Conservation (phyloP, 2,888 invertebrate genomes). For the Apamea sordens region DNA sequence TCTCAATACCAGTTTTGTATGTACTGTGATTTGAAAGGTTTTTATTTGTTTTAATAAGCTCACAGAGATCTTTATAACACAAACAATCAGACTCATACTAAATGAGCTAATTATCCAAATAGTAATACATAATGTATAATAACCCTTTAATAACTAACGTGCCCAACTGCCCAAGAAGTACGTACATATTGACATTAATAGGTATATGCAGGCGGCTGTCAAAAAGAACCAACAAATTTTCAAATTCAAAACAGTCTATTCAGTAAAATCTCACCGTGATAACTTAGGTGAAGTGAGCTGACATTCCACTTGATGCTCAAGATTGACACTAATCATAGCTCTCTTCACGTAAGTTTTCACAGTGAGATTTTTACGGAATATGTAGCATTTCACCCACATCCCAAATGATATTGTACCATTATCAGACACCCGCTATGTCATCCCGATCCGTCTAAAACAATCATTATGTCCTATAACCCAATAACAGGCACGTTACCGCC, state of each 20-base stretch:
- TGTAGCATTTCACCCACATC: background rate
- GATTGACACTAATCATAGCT: background rate
- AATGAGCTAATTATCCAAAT: background rate
- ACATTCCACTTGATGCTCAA: background rate
- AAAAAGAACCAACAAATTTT: background rate
- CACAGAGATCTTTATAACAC: background rate
- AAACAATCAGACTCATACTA: background rate
- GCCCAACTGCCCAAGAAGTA: too few relatives aligned
- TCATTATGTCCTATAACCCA: slow-evolving; percentile 50
- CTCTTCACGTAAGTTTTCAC: background rate
- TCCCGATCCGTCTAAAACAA: slow-evolving; percentile 37
- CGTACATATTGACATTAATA: too few relatives aligned
- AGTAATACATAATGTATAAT: too few relatives aligned
- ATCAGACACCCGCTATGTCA: background rate
- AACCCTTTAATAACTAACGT: too few relatives aligned
- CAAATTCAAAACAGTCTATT: background rate
- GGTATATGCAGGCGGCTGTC: background rate
- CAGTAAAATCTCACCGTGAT: too few relatives aligned
- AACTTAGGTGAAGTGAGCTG: background rate
- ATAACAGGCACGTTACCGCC: slow-evolving; percentile 48
- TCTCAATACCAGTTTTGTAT: background rate
- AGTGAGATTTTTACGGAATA: background rate
- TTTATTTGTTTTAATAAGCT: too few relatives aligned
- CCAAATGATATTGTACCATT: slow-evolving; percentile 2
- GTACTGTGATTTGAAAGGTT: background rate